These are phyloP conservation scores for Corythoichthys haematopterus DNA, from an alignment of 2,113 vertebrate species.

Conservation along the genomic window DNA sequence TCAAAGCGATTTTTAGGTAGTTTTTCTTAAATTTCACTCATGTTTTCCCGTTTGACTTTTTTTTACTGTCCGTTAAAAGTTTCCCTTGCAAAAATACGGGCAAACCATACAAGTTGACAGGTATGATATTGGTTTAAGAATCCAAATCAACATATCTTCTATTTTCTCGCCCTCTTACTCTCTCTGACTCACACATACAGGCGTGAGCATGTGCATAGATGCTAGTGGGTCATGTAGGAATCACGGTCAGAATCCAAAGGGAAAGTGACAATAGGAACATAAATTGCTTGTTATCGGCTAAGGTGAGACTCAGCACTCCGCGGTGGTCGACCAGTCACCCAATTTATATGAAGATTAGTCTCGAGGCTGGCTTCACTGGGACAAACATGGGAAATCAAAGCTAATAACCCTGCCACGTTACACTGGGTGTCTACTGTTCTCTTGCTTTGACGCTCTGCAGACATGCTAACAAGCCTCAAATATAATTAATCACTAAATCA, in stretches of 20 bases:
- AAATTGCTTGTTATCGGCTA: constrained; percentile 37
- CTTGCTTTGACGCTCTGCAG: not conserved
- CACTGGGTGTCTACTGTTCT: not conserved
- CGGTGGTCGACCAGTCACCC: constrained; percentile 45
- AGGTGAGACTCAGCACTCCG: constrained; percentile 48
- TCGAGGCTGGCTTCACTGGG: constrained; percentile 22
- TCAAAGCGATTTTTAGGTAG: too few relatives aligned
- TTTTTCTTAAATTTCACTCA: too few relatives aligned
- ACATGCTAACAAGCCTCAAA: not conserved
- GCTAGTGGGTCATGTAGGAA: constrained; percentile 6
- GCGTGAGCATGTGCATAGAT: constrained; percentile 6
- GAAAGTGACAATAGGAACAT: constrained; percentile 65
- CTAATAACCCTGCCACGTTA: constrained; percentile 27
- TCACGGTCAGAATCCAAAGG: constrained; percentile 38
- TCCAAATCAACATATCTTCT: too few relatives aligned
- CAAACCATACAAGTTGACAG: too few relatives aligned
- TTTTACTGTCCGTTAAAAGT: too few relatives aligned
- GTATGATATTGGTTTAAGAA: too few relatives aligned
- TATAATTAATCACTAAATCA: not conserved
- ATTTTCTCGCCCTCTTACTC: not conserved
- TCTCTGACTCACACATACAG: not conserved
- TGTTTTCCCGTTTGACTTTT: too few relatives aligned
- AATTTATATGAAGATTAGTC: constrained; percentile 47
- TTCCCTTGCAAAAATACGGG: too few relatives aligned
- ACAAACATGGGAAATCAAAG: constrained; percentile 33